Conservation (phyloP, 2,797 vertebrate species). For the Borostomias antarcticus region DNA sequence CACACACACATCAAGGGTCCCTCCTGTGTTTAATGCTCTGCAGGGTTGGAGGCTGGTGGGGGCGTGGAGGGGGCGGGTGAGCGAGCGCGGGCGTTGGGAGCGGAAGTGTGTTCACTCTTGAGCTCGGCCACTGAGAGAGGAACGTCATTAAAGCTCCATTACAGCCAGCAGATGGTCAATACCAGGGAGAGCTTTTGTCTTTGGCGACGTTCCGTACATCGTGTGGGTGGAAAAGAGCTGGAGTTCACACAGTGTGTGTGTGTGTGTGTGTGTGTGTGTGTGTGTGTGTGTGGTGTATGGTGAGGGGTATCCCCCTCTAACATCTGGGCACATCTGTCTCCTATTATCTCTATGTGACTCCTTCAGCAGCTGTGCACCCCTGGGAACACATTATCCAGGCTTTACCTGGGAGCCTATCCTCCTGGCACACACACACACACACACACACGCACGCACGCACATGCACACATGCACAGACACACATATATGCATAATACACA, state of each 20-base stretch:
- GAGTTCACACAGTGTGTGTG: not conserved
- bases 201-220: not conserved
- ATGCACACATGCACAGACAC: no score
- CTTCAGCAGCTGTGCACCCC: constrained; percentile 58
- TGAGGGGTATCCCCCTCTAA: constrained; percentile 42
- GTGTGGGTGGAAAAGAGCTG: not conserved
- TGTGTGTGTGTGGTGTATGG: constrained; percentile 37
- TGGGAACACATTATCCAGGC: constrained; percentile 48
- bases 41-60: not conserved
- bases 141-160: constrained; percentile 48
- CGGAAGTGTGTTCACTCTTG: constrained; percentile 29
- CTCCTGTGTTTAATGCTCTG: not conserved
- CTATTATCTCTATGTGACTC: constrained; percentile 60
- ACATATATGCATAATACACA: no score
- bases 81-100: not conserved
- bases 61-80: no score
- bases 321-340: constrained; percentile 65
- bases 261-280: constrained; percentile 26
- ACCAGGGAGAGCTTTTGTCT: not conserved
- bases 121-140: constrained; percentile 35
- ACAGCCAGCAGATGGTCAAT: constrained; percentile 41
- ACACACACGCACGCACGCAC: no score
- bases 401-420: constrained; percentile 46
- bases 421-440: no score
- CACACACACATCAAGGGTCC: not conserved